Conservation (phyloP, 1,140 invertebrate species). For the Leptinotarsa texana region DNA sequence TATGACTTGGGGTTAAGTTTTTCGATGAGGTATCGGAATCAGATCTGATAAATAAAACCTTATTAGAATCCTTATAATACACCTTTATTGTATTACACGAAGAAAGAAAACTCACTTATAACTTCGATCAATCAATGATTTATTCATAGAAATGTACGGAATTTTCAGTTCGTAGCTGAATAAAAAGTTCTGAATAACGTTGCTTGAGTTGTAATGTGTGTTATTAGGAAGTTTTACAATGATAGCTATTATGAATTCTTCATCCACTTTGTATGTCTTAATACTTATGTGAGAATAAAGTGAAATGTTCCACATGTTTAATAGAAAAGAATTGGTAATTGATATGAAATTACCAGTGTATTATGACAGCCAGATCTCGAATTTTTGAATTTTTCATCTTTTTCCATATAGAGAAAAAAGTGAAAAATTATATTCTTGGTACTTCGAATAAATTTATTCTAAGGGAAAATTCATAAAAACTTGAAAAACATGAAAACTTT, state of each 20-base stretch:
- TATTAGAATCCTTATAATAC: constrained; percentile 43
- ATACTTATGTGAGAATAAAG: constrained; percentile 11
- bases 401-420: no score
- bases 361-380: no score
- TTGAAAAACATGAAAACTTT: no score
- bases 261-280: constrained; percentile 14
- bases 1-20: constrained; percentile 43
- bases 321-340: constrained; percentile 12
- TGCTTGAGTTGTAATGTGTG: constrained; percentile 8
- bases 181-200: constrained; percentile 17
- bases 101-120: constrained; percentile 18
- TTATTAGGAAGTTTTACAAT: constrained; percentile 23
- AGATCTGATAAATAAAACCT: constrained; percentile 40
- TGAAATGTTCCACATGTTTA: constrained; percentile 15
- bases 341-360: background rate
- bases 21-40: constrained; percentile 40
- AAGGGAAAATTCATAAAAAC: no score
- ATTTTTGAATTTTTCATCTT: background rate
- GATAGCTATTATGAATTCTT: constrained; percentile 22
- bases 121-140: constrained; percentile 12
- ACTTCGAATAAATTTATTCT: no score
- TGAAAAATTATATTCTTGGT: no score
- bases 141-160: constrained; percentile 5
- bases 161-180: background rate
- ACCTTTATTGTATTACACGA: background rate